Percentiles rank a stretch among this genome's conserved stretches.
Conservation (phyloP, 2,888 invertebrate species). For the Prenolepis imparis region DNA sequence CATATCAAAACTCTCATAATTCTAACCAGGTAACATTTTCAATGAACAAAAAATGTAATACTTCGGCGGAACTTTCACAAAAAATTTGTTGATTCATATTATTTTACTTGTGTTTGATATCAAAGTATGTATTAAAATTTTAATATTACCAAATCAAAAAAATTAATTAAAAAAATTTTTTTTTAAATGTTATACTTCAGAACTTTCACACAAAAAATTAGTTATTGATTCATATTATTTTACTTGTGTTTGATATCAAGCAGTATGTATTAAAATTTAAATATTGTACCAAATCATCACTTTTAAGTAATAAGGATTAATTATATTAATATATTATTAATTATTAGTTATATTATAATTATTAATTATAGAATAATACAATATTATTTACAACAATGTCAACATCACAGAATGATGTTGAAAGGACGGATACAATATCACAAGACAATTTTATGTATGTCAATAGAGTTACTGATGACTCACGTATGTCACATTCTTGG, state of each 20-base stretch:
- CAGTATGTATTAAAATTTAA: neutral
- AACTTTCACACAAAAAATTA: too few relatives aligned
- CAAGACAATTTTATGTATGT: conserved; percentile 23
- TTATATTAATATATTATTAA: too few relatives aligned
- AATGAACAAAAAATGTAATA: too few relatives aligned
- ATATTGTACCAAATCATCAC: neutral
- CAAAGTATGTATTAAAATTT: too few relatives aligned
- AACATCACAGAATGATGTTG: neutral
- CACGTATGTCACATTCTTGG: neutral
- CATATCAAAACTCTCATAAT: too few relatives aligned
- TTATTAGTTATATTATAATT: too few relatives aligned
- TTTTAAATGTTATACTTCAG: too few relatives aligned
- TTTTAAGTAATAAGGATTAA: neutral
- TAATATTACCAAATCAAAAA: too few relatives aligned
- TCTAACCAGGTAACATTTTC: neutral
- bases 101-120: too few relatives aligned
- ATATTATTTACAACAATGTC: neutral
- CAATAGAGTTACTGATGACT: neutral
- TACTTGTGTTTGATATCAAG: neutral
- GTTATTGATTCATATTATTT: neutral
- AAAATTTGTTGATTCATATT: too few relatives aligned
- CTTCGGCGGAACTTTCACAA: too few relatives aligned
- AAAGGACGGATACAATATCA: neutral
- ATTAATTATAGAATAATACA: conserved; percentile 9
- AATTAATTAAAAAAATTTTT: too few relatives aligned